Base-by-base conservation (phyloP, 1,140 invertebrate genomes). In the Nymphalis io region DNA sequence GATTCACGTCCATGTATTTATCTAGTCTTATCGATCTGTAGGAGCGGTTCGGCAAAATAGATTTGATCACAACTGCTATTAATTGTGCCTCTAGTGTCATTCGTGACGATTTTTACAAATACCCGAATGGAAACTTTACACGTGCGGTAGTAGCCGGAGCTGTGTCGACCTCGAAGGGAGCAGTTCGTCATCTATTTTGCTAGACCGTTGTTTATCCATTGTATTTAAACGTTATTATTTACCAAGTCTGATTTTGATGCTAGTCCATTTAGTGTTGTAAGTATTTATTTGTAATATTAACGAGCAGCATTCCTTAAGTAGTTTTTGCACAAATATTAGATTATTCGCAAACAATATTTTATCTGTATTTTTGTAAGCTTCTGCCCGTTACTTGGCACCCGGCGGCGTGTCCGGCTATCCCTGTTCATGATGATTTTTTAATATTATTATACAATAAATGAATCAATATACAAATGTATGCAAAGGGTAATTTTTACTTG, bases 201-300 rank as follows among this genome's bases (percentile, higher is more conserved):
- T 39, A 10, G 48, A 55, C 67, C 39, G 57, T 46, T 39, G 13
- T 13, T 20, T 57, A 12, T 15, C 13, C 51, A 55, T 27, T 55
- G 20, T 55, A 55, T 15, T n/a, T 55, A 27, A 48, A 20, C 44
- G 20, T 60, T 70, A 64, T 67, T 59, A 46, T 74, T 76, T 74
- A 60, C 63, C 77, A 80, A 86, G 82, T 81, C 84, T 87, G 81
- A 88, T 86, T 80, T 84, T 76, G 74, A 84, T 78, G 80, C 85
- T 88, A 88, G 84, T 85, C 85, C 68, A 75, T 81, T 79, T 74
- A 80, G 70, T 72, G 65, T 79, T 70, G 67, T 80, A 81, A 78
- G 75, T 60, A 62, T 67, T 73, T 66, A 44, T 62, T 57, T 60
- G 13, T 51, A 68, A 53, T 58, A 51, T n/a, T 55, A 64, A 61